Evolutionary conservation across 92 coral and sea anemone genomes (phyloP).

Genomic region (Siderastrea siderea): DNA sequence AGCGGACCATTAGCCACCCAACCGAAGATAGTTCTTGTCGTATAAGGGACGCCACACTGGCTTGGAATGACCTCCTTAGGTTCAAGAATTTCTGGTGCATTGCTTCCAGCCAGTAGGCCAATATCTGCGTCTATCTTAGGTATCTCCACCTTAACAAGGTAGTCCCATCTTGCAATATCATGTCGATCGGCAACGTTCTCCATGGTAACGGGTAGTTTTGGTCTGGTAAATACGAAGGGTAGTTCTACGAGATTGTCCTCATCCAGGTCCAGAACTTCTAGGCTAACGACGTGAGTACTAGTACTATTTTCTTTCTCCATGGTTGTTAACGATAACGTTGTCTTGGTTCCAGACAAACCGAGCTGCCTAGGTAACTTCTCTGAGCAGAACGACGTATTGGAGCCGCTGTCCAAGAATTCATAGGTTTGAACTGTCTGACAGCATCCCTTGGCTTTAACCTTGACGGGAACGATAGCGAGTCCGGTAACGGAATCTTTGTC

Average conservation of each 20-base stretch:
- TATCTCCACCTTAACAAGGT: constrained; percentile 31
- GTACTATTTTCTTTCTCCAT: constrained; percentile 50
- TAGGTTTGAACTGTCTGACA: constrained; percentile 55
- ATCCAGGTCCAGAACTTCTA: constrained; percentile 54
- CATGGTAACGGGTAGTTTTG: constrained; percentile 62
- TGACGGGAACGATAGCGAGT: constrained; percentile 71
- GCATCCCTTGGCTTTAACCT: constrained; percentile 63
- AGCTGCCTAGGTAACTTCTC: constrained; percentile 52
- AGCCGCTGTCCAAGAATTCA: constrained; percentile 77
- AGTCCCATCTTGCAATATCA: constrained; percentile 47
- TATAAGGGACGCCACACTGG: constrained; percentile 37
- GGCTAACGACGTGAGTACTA: constrained; percentile 40
- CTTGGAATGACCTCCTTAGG: constrained; percentile 10
- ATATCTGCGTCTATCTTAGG: constrained; percentile 57
- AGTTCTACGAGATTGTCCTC: constrained; percentile 42
- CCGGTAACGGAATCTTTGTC: constrained; percentile 38
- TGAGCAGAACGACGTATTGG: constrained; percentile 75
- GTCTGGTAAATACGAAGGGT: constrained; percentile 51
- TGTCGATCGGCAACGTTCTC: constrained; percentile 36
- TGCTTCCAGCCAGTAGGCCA: constrained; percentile 57
- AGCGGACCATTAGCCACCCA: constrained; percentile 68
- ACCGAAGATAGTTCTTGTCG: constrained; percentile 48
- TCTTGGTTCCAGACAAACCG: constrained; percentile 12
- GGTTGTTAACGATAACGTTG: constrained; percentile 66
- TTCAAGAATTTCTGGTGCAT: constrained; percentile 61